Percentiles rank a stretch among this genome's conserved stretches.
These are phyloP conservation scores for Alitta virens DNA, from an alignment of 2,888 invertebrate genomes.

Conservation along the genomic window DNA sequence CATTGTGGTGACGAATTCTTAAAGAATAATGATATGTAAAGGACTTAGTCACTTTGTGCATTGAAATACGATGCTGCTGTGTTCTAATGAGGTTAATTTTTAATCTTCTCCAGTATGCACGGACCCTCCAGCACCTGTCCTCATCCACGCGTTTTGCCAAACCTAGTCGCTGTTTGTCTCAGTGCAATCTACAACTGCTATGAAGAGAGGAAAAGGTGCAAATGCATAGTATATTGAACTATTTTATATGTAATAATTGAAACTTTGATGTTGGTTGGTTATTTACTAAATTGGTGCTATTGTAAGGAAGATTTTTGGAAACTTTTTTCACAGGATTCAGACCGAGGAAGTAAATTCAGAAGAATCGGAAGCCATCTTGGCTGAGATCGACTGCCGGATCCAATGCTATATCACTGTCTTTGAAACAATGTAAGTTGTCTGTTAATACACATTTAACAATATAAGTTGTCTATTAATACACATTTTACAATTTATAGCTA, in stretches of 20 bases:
- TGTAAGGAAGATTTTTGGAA: not conserved
- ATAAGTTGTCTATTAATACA: constrained; percentile 54
- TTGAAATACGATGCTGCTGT: too few species aligned
- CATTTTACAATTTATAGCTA: not conserved
- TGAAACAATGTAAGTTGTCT: constrained; percentile 58
- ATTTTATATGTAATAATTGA: too few species aligned
- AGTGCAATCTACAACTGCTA: constrained; percentile 67
- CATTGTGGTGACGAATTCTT: too few species aligned
- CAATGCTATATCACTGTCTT: constrained; percentile 59
- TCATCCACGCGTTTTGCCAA: constrained; percentile 76
- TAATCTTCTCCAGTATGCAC: constrained; percentile 64
- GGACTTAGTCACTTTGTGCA: too few species aligned
- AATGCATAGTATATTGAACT: not conserved
- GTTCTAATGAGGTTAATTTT: too few species aligned
- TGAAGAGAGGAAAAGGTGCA: constrained; percentile 56
- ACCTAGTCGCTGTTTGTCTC: constrained; percentile 75
- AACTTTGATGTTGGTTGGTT: too few species aligned
- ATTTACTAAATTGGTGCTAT: too few species aligned
- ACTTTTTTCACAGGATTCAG: not conserved
- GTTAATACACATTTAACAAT: too few species aligned
- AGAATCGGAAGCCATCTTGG: constrained; percentile 1
- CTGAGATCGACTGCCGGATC: constrained; percentile 55
- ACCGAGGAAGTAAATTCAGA: constrained; percentile 31
- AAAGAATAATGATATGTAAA: too few species aligned
- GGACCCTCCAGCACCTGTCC: constrained; percentile 72